Evolutionary conservation across 2,113 vertebrate species (phyloP).

Genomic region (Chionodraco myersi): DNA sequence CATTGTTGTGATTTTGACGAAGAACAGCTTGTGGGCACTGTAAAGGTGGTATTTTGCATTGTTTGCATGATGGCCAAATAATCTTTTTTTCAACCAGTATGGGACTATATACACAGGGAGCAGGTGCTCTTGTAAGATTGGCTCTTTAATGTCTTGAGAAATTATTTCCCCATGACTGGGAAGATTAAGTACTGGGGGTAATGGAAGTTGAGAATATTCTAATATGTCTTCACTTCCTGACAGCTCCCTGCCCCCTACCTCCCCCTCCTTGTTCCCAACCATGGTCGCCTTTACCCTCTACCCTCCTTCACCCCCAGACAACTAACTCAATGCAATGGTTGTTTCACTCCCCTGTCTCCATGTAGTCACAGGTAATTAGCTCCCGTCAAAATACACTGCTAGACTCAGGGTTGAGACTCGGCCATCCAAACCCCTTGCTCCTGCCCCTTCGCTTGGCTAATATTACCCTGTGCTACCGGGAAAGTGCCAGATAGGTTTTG

Average conservation of each 20-base stretch:
- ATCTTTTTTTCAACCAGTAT: slow-evolving; percentile 51
- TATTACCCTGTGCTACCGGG: slow-evolving; percentile 69
- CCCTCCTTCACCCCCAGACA: slow-evolving; percentile 14
- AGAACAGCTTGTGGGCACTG: slow-evolving; percentile 12
- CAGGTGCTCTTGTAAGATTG: slow-evolving; percentile 68
- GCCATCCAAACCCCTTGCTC: slow-evolving; percentile 46
- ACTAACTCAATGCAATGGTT: slow-evolving; percentile 67
- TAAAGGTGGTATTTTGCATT: slow-evolving; percentile 34
- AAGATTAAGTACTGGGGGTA: slow-evolving; percentile 58
- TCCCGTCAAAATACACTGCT: slow-evolving; percentile 74
- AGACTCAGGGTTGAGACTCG: slow-evolving; percentile 50
- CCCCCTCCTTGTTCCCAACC: slow-evolving; percentile 1
- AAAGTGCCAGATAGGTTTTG: slow-evolving; percentile 60
- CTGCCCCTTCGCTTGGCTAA: slow-evolving; percentile 61
- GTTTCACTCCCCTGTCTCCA: slow-evolving; percentile 63
- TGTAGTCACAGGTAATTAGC: slow-evolving; percentile 79
- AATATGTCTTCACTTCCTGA: slow-evolving; percentile 63
- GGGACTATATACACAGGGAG: slow-evolving; percentile 40
- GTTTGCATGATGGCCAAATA: slow-evolving; percentile 10
- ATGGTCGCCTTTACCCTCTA: slow-evolving; percentile 20
- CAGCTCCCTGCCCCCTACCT: slow-evolving; percentile 21
- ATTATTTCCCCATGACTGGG: slow-evolving; percentile 55
- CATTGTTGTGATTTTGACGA: slow-evolving; percentile 10
- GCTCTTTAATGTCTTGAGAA: slow-evolving; percentile 50
- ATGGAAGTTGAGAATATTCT: slow-evolving; percentile 62